Base-by-base conservation (phyloP, 2,113 vertebrate species). In the Onychostruthus taczanowskii region DNA sequence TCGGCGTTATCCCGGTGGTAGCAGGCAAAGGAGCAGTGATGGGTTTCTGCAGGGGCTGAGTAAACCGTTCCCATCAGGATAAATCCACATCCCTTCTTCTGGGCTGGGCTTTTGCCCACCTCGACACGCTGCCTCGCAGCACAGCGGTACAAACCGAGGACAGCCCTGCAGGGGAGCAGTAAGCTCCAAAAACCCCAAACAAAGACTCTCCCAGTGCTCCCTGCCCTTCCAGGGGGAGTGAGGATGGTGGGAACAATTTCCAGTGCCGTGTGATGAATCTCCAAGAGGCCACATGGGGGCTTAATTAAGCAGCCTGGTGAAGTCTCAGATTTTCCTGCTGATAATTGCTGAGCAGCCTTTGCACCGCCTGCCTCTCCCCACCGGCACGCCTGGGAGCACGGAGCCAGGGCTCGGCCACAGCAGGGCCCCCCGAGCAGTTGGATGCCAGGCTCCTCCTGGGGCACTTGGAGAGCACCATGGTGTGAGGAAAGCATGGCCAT, bases 231-330 rank as follows among this genome's bases (percentile, higher is more conserved):
- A 15, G 55, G 61, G 61, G 56, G 69, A 62, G 27, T 3, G 27
- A 63, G 64, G 78, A 59, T 46, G 77, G 90, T 78, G 87, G 84
- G 84, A 96, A 91, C 74, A 11, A 35, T 82, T 94, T 91, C 49
- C 87, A 75, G 81, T 0, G 66, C 81, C 3, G 39, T 47, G 91
- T 72, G 96, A 96, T 93, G 93, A 81, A 91, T 94, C 96, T 94
- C 77, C 89, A 31, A 92, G 89, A 96, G 95, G 95, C 96, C 95
- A 93, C 96, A 96, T 93, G 96, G 96, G 96, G 96, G 95, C 95
- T 96, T 96, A 96, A 96, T 96, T 96, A 96, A 96, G 95, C 93
- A 96, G 96, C 92, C 77, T 96, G 93, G 89, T 87, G 90, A 87
- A 96, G 93, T 91, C 93, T 96, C 87, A 59, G 41, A 93, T 96